phyloP scores from a whole-genome alignment of 2,888 invertebrate species.

The Lacanobia oleracea region DNA sequence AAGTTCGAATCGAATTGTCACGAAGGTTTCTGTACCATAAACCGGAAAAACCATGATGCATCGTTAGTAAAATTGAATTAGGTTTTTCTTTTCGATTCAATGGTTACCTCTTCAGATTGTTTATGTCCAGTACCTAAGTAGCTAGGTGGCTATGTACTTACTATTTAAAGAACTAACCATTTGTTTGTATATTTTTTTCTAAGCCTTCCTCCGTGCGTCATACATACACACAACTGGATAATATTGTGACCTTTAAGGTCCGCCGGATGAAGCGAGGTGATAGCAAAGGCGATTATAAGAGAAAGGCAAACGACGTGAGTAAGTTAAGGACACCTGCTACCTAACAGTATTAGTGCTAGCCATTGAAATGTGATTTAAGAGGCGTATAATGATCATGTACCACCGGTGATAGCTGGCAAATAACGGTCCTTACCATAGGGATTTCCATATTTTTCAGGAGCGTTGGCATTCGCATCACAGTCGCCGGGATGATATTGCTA shows the following conservation, averaged over 20 bases:
- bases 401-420: background rate
- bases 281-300: slow-evolving; percentile 38
- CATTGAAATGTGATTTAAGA: slow-evolving; percentile 8
- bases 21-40: too few species aligned
- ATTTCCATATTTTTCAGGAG: too few species aligned
- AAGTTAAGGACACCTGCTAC: slow-evolving; percentile 52
- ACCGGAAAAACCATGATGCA: too few species aligned
- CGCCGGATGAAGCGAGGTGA: slow-evolving; percentile 56
- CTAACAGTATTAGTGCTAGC: slow-evolving; percentile 15
- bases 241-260: slow-evolving; percentile 40
- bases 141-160: too few species aligned
- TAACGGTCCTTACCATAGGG: background rate
- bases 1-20: too few species aligned
- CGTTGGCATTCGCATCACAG: too few species aligned
- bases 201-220: background rate
- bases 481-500: too few species aligned
- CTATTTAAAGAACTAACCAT: background rate
- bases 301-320: slow-evolving; percentile 38
- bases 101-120: too few species aligned
- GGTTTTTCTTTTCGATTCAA: too few species aligned
- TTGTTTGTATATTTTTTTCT: slow-evolving; percentile 18
- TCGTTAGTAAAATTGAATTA: too few species aligned
- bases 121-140: too few species aligned
- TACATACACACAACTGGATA: background rate
- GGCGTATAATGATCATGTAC: background rate